Evolutionary conservation across 2,113 vertebrate species (phyloP).

Genomic region (Himantopus leucocephalus): DNA sequence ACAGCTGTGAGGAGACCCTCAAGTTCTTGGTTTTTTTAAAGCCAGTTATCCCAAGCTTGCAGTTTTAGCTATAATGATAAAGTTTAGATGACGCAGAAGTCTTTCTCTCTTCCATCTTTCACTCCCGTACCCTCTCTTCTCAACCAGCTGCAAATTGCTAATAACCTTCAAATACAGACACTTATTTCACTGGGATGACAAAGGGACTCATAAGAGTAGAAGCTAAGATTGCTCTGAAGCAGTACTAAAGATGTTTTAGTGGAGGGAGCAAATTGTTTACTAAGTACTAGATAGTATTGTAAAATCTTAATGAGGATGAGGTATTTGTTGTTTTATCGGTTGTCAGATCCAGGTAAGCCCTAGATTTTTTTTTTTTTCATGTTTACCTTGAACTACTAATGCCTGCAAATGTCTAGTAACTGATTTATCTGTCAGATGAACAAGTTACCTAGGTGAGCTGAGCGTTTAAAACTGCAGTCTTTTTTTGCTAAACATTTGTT

Average conservation of each 20-base stretch:
- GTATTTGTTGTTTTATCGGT: not conserved
- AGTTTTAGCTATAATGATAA: not conserved
- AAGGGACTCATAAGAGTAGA: not conserved
- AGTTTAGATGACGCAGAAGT: not conserved
- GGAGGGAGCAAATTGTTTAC: not conserved
- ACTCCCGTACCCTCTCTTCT: fast-evolving
- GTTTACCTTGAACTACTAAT: not conserved
- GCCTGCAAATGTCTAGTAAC: not conserved
- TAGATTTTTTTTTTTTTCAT: not conserved
- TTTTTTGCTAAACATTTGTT: not conserved
- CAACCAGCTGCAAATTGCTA: not conserved
- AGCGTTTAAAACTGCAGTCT: not conserved
- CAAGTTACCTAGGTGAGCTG: not conserved
- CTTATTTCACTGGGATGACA: not conserved
- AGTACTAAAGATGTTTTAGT: not conserved
- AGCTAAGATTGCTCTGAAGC: not conserved
- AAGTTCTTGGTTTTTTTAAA: not conserved
- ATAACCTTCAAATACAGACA: not conserved
- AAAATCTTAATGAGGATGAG: not conserved
- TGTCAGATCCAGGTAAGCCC: not conserved
- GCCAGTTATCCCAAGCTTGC: not conserved
- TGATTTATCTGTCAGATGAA: not conserved
- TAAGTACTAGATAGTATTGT: not conserved
- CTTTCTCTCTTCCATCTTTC: not conserved
- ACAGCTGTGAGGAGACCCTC: not conserved